These are phyloP conservation scores for Lepetodrilus schrolli DNA, from an alignment of 2,888 invertebrate genomes.

Conservation along the genomic window DNA sequence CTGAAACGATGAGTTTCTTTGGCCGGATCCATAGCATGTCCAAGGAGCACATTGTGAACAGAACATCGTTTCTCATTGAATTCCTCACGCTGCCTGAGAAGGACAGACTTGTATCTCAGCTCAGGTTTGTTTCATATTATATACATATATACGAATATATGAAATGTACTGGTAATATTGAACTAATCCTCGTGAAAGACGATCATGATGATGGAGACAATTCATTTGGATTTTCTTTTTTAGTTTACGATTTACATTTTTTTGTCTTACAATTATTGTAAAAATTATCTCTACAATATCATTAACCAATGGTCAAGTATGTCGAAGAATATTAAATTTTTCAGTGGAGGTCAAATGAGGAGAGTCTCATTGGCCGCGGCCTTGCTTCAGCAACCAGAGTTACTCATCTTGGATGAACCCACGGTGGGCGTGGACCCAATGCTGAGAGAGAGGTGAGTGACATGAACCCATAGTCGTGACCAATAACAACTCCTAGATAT, in stretches of 20 bases:
- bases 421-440: conserved; percentile 94
- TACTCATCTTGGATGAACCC: conserved; percentile 92
- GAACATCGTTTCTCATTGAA: conserved; percentile 89
- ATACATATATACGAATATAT: no score
- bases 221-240: no score
- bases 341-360: conserved; percentile 91
- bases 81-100: conserved; percentile 93
- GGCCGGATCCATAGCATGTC: conserved; percentile 96
- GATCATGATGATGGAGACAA: no score
- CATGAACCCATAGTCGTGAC: no score
- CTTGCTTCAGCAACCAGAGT: conserved; percentile 92
- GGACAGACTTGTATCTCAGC: conserved; percentile 85
- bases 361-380: conserved; percentile 94
- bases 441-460: conserved; percentile 77
- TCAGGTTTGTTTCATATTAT: conserved; percentile 80
- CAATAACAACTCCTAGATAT: no score
- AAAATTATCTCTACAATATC: no score
- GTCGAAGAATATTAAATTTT: no score
- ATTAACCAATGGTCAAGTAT: no score
- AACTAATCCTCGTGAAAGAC: no score
- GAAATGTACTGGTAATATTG: no score
- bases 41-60: conserved; percentile 84
- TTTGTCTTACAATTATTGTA: no score
- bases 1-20: conserved; percentile 96
- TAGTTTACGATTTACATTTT: no score